Base-by-base conservation (phyloP, 1,140 invertebrate genomes). In the Pteromalus puparum region DNA sequence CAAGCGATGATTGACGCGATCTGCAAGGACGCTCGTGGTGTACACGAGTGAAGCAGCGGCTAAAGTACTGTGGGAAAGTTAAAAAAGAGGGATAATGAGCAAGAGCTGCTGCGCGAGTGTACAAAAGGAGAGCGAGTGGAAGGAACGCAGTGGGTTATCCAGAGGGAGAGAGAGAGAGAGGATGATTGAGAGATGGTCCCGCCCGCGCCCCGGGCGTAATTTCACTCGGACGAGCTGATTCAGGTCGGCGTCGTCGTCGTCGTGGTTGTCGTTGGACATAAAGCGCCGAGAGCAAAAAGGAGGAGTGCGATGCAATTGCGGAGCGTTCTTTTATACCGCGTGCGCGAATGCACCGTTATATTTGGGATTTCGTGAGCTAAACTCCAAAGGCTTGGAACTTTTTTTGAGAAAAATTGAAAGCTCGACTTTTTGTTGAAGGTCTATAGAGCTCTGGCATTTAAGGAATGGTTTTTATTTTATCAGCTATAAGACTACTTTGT, bases 201-300 rank as follows among this genome's bases (percentile, higher is more conserved):
- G 90, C 91, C 91, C 86, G 87, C 87, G 90, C 91, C 90, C 72
- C 83, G 85, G 88, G 91, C 91, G 84, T 83, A 90, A 91, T 92
- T 92, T 92, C 90, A 91, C 91, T 91, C 73, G 67, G 24, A 30
- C 21, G 85, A 84, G 87, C 86, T 88, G 89, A 90, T 90, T 85
- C 88, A 89, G 91, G 90, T 90, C 90, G 90, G 5, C 53, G 53
- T 61, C 53, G 53, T 18, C 18, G 21, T 90, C 90, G 90, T n/a
- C 53, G 53, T n/a, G n/a, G n/a, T 61, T 21, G 53, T 18, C 18
- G 21, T 34, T 5, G 53, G 18, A 61, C 53, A n/a, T 61, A 61
- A 61, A 61, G 53, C 86, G 34, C 18, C 61, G 21, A 75, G 42
- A 48, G 34, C 42, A 75, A 18, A 42, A 74, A 72, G 48, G 48